Conservation (phyloP, 2,888 invertebrate species). For the Limnephilus lunatus region DNA sequence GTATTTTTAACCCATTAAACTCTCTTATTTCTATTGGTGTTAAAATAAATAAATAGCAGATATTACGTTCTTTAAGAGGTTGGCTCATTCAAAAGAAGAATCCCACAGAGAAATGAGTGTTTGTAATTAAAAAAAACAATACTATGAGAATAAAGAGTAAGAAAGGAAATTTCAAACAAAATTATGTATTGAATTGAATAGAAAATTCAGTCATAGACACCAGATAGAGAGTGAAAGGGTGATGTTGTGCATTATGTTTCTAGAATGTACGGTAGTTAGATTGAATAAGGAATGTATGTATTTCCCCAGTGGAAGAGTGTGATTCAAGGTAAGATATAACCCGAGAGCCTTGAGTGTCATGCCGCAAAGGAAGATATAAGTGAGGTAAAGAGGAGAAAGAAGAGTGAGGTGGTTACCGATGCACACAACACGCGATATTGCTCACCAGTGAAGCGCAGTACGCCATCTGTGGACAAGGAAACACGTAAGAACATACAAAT, state of each 20-base stretch:
- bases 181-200: background rate
- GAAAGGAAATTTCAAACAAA: background rate
- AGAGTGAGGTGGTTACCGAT: conserved; percentile 94
- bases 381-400: conserved; percentile 71
- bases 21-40: background rate
- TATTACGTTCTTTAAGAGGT: background rate
- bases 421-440: conserved; percentile 96
- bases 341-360: conserved; percentile 64
- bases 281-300: background rate
- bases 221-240: background rate
- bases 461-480: conserved; percentile 85
- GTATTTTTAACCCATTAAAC: conserved; percentile 7
- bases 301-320: background rate
- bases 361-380: conserved; percentile 66
- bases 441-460: conserved; percentile 96
- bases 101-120: background rate
- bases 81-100: background rate
- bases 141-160: background rate
- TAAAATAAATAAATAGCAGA: conserved; percentile 31
- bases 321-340: conserved; percentile 54
- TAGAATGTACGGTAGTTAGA: background rate
- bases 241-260: background rate
- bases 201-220: background rate
- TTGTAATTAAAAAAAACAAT: background rate
- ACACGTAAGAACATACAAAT: conserved; percentile 39